phyloP scores from a whole-genome alignment of 2,797 vertebrate genomes.

The Gila robusta region DNA sequence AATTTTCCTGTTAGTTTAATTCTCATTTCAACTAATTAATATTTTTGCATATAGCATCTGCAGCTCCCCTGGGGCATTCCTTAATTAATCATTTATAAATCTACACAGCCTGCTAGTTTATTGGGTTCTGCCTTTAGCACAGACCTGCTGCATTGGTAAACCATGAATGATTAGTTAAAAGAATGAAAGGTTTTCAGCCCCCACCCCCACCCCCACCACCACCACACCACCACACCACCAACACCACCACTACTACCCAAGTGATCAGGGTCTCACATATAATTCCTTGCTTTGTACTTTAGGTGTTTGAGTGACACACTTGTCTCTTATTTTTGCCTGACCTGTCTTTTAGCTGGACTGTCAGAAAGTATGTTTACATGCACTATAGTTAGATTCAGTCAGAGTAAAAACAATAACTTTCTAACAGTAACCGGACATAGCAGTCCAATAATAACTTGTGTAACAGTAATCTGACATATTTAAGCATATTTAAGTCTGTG shows the following conservation, averaged over 20 bases:
- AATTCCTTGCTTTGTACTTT: slow-evolving; percentile 74
- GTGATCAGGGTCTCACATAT: slow-evolving; percentile 84
- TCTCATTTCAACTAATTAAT: slow-evolving; percentile 87
- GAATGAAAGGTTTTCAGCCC: slow-evolving; percentile 75
- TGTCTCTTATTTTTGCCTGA: slow-evolving; percentile 64
- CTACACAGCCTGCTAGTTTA: slow-evolving; percentile 87
- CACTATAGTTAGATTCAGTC: background rate
- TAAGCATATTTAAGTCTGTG: background rate
- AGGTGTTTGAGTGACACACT: slow-evolving; percentile 79
- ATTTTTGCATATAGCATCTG: slow-evolving; percentile 87
- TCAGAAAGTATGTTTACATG: background rate
- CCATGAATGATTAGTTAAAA: slow-evolving; percentile 87
- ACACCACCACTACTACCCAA: slow-evolving; percentile 75
- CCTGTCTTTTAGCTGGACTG: slow-evolving; percentile 47
- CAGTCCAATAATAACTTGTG: background rate
- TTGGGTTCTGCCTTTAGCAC: slow-evolving; percentile 85
- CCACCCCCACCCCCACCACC: slow-evolving; percentile 46
- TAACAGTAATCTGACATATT: background rate
- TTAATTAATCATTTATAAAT: slow-evolving; percentile 92
- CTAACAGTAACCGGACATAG: background rate
- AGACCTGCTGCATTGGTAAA: slow-evolving; percentile 85
- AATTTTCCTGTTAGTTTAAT: slow-evolving; percentile 88
- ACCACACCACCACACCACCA: slow-evolving; percentile 60
- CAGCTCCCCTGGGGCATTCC: slow-evolving; percentile 78
- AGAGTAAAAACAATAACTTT: background rate